Percentiles rank a stretch among this genome's conserved stretches.
Evolutionary conservation across 2,797 vertebrate genomes (phyloP).

Genomic region (Mormyrops attenuatus): DNA sequence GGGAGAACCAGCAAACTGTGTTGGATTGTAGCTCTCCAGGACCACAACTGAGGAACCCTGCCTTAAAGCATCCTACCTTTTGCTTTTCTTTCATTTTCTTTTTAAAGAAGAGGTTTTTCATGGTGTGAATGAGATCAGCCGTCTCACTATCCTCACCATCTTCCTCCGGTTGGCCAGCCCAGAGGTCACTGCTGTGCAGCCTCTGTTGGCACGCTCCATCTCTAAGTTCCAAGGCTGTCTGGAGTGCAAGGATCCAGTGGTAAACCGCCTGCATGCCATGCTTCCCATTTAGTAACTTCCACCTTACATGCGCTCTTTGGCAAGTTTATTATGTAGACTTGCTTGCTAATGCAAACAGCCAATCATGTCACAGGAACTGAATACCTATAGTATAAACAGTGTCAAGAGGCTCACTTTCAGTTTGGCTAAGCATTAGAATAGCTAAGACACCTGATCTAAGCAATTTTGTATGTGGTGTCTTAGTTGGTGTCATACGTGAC

Average conservation of each 20-base stretch:
- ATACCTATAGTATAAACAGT: neutral
- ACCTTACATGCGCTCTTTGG: neutral
- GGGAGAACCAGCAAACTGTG: neutral
- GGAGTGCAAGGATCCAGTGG: conserved; percentile 76
- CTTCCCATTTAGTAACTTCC: neutral
- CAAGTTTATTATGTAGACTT: neutral
- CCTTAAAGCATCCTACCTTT: neutral
- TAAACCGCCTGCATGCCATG: conserved; percentile 45
- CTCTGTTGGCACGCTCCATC: conserved; percentile 69
- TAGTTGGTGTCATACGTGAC: neutral
- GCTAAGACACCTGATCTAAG: neutral
- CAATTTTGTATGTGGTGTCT: neutral
- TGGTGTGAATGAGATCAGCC: conserved; percentile 64
- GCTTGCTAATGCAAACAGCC: neutral
- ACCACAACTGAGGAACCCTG: neutral
- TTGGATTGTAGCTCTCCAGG: neutral
- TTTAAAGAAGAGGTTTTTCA: conserved; percentile 41
- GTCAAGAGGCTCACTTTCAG: neutral
- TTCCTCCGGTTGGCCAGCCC: conserved; percentile 75
- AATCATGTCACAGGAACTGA: neutral
- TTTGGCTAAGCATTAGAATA: neutral
- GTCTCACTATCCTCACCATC: conserved; percentile 76
- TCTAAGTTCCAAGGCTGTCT: conserved; percentile 70
- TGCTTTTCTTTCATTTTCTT: neutral
- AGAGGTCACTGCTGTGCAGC: conserved; percentile 67